Conservation (phyloP, 2,888 invertebrate species). For the Celastrina argiolus region DNA sequence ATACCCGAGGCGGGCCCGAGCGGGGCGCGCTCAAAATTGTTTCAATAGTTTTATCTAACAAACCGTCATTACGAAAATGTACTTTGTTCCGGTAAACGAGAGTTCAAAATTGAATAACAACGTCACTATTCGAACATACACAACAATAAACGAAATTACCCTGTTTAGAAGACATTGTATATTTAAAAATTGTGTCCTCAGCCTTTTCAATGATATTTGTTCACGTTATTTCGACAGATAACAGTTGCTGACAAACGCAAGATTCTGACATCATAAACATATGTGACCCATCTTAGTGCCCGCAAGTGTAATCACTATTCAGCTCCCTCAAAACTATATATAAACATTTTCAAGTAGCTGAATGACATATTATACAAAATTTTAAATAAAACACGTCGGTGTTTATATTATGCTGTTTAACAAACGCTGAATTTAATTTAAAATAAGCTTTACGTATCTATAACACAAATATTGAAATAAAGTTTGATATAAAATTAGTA, state of each 20-base stretch:
- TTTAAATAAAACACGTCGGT: no score
- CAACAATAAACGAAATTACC: constrained; percentile 75
- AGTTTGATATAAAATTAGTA: no score
- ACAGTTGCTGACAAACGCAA: constrained; percentile 29
- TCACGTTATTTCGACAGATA: constrained; percentile 52
- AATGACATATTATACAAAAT: no score
- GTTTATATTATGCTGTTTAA: no score
- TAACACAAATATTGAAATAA: no score
- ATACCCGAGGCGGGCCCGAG: not conserved
- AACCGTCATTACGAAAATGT: constrained; percentile 43
- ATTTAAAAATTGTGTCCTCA: constrained; percentile 75
- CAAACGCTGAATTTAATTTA: no score
- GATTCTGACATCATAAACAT: not conserved
- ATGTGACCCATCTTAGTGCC: not conserved
- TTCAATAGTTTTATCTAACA: constrained; percentile 30
- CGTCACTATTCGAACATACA: constrained; percentile 59
- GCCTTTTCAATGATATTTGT: constrained; percentile 74
- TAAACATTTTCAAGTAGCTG: no score
- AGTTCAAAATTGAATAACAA: constrained; percentile 60
- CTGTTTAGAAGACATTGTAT: constrained; percentile 77
- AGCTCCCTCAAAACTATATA: no score
- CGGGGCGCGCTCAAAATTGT: not conserved
- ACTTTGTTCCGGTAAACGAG: constrained; percentile 37
- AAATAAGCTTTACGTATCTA: no score
- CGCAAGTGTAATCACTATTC: not conserved